Evolutionary conservation across 1,140 invertebrate species (phyloP).

Genomic region (Vanessa tameamea): DNA sequence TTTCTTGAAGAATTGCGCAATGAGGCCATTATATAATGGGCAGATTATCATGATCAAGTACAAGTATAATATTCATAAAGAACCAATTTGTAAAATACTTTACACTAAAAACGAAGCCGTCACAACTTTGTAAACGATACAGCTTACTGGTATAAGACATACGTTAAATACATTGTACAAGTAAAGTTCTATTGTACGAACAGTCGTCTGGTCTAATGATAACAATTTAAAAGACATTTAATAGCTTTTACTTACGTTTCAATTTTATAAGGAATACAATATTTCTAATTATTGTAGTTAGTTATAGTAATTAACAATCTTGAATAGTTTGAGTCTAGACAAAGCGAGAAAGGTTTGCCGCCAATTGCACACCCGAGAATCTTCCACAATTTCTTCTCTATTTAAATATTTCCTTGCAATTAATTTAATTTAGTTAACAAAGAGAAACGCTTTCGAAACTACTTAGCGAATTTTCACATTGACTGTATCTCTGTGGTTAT

Average conservation of each 20-base stretch:
- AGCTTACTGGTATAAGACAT: too few relatives aligned
- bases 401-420: constrained; percentile 76
- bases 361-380: constrained; percentile 63
- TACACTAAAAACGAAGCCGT: too few relatives aligned
- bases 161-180: too few relatives aligned
- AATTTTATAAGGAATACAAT: neutral
- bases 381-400: constrained; percentile 61
- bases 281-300: neutral
- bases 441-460: constrained; percentile 51
- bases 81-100: too few relatives aligned
- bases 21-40: too few relatives aligned
- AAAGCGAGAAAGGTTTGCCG: constrained; percentile 63
- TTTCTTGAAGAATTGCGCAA: too few relatives aligned
- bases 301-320: constrained; percentile 33
- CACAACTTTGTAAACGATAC: too few relatives aligned
- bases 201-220: too few relatives aligned
- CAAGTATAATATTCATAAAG: too few relatives aligned
- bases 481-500: constrained; percentile 7
- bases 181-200: too few relatives aligned
- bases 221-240: too few relatives aligned
- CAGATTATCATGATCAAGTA: too few relatives aligned
- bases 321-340: constrained; percentile 64
- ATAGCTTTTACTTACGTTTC: neutral
- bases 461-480: constrained; percentile 44
- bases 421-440: constrained; percentile 77